phyloP scores from a whole-genome alignment of 2,888 invertebrate genomes.

The Thereva nobilitata region DNA sequence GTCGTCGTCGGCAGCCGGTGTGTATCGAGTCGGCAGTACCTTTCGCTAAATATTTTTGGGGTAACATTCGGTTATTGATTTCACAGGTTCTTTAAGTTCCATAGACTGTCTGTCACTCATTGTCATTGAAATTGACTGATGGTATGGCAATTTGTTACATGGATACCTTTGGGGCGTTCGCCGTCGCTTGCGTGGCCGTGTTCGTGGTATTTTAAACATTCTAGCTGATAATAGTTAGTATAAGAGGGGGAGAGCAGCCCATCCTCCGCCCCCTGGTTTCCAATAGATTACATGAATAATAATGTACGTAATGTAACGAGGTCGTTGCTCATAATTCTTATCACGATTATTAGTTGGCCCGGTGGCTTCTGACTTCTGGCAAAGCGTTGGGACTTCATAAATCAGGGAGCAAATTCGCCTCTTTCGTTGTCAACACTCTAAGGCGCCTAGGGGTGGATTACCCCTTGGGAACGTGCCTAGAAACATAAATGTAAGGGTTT shows the following conservation, averaged over 20 bases:
- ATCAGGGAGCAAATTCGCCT: conserved; percentile 4
- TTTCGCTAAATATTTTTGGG: conserved; percentile 25
- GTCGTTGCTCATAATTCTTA: conserved; percentile 28
- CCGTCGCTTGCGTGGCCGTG: neutral
- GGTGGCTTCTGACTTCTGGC: neutral
- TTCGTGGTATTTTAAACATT: conserved; percentile 10
- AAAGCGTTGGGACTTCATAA: conserved; percentile 14
- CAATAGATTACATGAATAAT: conserved; percentile 28
- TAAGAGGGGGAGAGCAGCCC: no score
- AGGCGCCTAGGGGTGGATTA: no score
- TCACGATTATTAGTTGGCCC: conserved; percentile 18
- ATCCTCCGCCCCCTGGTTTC: neutral
- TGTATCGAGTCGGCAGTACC: conserved; percentile 8
- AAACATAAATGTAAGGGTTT: no score
- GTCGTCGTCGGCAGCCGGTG: no score
- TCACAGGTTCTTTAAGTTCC: conserved; percentile 20
- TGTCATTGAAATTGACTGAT: conserved; percentile 31
- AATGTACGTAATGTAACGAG: conserved; percentile 19
- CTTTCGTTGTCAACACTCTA: conserved; percentile 5
- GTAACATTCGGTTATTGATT: conserved; percentile 24
- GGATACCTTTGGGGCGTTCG: neutral
- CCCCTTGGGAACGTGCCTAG: no score
- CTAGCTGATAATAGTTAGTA: no score
- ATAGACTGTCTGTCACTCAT: conserved; percentile 28
- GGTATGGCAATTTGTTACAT: conserved; percentile 19